Base-by-base conservation (phyloP, 1,140 invertebrate genomes). In the Zaprionus taronus region DNA sequence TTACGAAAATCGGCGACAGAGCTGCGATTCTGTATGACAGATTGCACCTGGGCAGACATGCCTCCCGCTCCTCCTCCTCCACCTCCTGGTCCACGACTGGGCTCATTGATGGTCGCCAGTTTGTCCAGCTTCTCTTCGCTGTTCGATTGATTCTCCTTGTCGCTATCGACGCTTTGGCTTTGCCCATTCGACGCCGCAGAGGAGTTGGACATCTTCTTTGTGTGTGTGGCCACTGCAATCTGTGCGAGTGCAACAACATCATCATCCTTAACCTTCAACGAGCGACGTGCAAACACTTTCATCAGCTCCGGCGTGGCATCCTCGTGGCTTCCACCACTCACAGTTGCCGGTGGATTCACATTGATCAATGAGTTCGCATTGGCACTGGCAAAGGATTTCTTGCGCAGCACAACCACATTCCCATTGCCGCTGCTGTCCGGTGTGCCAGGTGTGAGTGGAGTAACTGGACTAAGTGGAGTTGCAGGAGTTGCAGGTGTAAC, bases 241-340 rank as follows among this genome's bases (percentile, higher is more conserved):
- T 95, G 94, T 70, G 95, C 94, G 72, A 94, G 93, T n/a, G 93
- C 93, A 31, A 95, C 83, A 28, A 93, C 94, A n/a, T 94, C 94
- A 76, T 96, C 95, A 79, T 96, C 96, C 93, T 96, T 96, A 5
- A 96, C 91, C 93, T 97, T 97, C 1, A 97, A 93, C 3, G 96
- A 97, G 64, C 96, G 93, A 44, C 96, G 93, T 0, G 96, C 96
- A 89, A 97, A 97, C 0, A 97, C 96, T 93, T 96, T 96, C 94
- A 97, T 95, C 26, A 97, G 91, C 91, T 97, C 96, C 0, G 96
- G 96, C 91, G 96, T 95, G 51, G 96, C 95, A 63, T 96, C 95
- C 67, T 94, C 94, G 28, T 93, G 93, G n/a, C n/a, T n/a, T 20
- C 15, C 56, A 36, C 7, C 31, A 36, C 31, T 58, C 3, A 17